These are phyloP conservation scores for Passer montanus DNA, from an alignment of 2,113 vertebrate species.

Conservation along the genomic window DNA sequence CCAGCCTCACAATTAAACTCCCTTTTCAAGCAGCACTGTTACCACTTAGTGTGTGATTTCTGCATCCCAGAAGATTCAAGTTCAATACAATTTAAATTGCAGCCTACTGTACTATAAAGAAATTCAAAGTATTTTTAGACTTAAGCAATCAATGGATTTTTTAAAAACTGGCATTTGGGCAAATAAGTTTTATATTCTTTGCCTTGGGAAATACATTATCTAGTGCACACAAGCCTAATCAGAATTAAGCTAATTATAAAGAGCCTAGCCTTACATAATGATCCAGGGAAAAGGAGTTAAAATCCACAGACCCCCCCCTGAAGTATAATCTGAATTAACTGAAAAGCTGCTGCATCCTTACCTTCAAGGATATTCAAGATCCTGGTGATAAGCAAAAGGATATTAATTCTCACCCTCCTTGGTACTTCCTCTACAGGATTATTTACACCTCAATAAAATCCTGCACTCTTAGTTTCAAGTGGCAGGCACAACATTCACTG, in stretches of 20 bases:
- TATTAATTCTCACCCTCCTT: background rate
- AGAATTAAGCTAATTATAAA: slow-evolving; percentile 52
- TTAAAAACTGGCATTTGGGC: background rate
- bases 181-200: background rate
- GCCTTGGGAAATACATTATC: slow-evolving; percentile 19
- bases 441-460: background rate
- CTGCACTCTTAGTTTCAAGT: background rate
- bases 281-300: slow-evolving; percentile 38
- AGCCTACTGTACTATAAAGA: background rate
- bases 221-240: background rate
- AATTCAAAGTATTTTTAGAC: background rate
- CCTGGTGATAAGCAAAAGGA: background rate
- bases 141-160: background rate
- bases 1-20: background rate
- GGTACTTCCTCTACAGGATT: background rate
- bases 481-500: background rate
- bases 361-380: slow-evolving; percentile 22
- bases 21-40: background rate
- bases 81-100: background rate
- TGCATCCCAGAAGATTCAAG: background rate
- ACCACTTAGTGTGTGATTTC: background rate
- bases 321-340: slow-evolving; percentile 25
- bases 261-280: background rate
- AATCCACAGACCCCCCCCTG: background rate
- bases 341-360: slow-evolving; percentile 6